phyloP scores from a whole-genome alignment of 2,888 invertebrate species.

The Serripes groenlandicus region DNA sequence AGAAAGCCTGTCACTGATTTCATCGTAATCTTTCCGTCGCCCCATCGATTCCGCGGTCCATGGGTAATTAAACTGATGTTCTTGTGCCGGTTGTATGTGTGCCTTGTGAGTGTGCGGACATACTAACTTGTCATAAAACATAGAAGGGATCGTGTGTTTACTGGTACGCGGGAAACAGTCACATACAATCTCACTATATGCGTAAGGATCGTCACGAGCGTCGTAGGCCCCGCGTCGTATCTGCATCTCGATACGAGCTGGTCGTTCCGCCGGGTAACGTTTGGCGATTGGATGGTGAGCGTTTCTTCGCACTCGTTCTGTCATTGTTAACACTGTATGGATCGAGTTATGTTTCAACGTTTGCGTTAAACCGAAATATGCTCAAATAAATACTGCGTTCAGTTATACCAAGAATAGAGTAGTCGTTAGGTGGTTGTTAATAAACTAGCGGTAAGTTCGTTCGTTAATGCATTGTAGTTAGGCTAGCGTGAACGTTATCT shows the following conservation, averaged over 20 bases:
- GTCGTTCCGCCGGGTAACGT: constrained; percentile 49
- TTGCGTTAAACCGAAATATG: too few relatives aligned
- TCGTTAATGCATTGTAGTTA: too few relatives aligned
- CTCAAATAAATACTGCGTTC: too few relatives aligned
- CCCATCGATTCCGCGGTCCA: constrained; percentile 75
- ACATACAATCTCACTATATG: constrained; percentile 65
- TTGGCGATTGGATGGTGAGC: constrained; percentile 55
- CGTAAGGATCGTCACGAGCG: constrained; percentile 30
- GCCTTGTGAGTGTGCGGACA: constrained; percentile 72
- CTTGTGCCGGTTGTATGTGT: constrained; percentile 74
- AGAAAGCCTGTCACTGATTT: constrained; percentile 61
- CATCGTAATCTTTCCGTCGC: constrained; percentile 50
- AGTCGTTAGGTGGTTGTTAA: too few relatives aligned
- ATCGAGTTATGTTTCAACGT: too few relatives aligned
- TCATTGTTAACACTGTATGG: neutral
- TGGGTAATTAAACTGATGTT: constrained; percentile 76
- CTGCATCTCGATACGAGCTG: constrained; percentile 68
- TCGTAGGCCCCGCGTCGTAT: constrained; percentile 48
- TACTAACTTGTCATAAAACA: constrained; percentile 77
- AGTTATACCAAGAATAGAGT: too few relatives aligned
- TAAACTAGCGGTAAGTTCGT: too few relatives aligned
- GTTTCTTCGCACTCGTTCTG: constrained; percentile 28
- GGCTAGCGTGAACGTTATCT: too few relatives aligned
- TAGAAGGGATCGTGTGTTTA: constrained; percentile 73
- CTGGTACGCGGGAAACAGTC: constrained; percentile 76